phyloP scores from a whole-genome alignment of 2,888 invertebrate genomes.

The Liposcelis brunnea region DNA sequence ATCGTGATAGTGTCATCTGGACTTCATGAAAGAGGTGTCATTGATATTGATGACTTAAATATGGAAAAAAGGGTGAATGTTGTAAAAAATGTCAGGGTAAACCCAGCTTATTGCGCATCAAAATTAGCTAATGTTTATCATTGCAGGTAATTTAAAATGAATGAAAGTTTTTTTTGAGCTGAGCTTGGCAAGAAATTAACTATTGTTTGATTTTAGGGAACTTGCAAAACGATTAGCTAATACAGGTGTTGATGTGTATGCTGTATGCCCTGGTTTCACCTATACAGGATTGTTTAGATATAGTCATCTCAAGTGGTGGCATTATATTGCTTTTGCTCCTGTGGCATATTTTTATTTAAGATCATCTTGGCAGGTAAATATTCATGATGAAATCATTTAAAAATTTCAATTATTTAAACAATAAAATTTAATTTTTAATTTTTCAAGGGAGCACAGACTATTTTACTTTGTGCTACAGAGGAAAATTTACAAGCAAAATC shows the following conservation, averaged over 20 bases:
- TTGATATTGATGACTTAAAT: conserved; percentile 51
- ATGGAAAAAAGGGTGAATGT: conserved; percentile 31
- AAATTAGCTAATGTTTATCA: conserved; percentile 63
- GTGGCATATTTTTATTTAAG: conserved; percentile 52
- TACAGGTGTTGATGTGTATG: conserved; percentile 42
- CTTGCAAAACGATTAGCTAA: conserved; percentile 37
- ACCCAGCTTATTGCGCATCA: conserved; percentile 54
- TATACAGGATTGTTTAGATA: conserved; percentile 58
- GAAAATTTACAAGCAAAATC: conserved; percentile 32
- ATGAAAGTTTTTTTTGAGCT: conserved; percentile 30
- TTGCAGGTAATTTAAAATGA: conserved; percentile 43
- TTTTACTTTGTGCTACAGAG: conserved; percentile 59
- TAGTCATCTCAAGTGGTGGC: conserved; percentile 44
- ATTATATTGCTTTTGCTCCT: conserved; percentile 51
- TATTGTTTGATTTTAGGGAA: conserved; percentile 7
- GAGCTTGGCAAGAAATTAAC: no score
- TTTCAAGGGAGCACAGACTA: conserved; percentile 60
- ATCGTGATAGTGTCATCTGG: conserved; percentile 54
- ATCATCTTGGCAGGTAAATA: conserved; percentile 47
- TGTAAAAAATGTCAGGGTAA: conserved; percentile 25
- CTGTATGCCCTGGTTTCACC: conserved; percentile 64
- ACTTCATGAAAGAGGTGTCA: conserved; percentile 47
- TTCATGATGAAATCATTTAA: conserved; percentile 8
- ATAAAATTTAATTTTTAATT: conserved; percentile 15
- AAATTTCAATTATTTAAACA: no score